Evolutionary conservation across 2,888 invertebrate genomes (phyloP).

Genomic region (Blastobasis adustella): DNA sequence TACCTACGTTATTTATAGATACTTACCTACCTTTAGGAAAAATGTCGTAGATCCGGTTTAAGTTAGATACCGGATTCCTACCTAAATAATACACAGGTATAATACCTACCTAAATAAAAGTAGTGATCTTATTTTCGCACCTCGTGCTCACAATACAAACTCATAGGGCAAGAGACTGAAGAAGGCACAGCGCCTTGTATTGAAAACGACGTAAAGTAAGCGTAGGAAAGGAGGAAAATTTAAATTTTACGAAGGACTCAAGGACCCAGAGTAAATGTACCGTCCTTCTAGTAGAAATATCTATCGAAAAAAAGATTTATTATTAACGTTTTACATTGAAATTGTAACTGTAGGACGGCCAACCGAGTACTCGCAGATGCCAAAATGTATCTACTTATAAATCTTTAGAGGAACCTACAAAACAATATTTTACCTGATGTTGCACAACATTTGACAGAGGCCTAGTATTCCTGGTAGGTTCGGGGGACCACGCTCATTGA

Average conservation of each 20-base stretch:
- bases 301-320: conserved; percentile 17
- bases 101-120: too few species aligned
- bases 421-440: background rate
- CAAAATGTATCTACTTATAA: conserved; percentile 6
- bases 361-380: conserved; percentile 11
- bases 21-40: too few species aligned
- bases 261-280: conserved; percentile 46
- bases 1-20: background rate
- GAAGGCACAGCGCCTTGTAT: too few species aligned
- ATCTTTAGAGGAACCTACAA: conserved; percentile 12
- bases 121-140: too few species aligned
- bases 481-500: conserved; percentile 66
- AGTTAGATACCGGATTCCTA: too few species aligned
- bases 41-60: too few species aligned
- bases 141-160: too few species aligned
- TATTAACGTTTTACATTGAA: too few species aligned
- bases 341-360: background rate
- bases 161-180: too few species aligned
- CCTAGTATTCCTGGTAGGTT: conserved; percentile 58
- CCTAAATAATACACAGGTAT: too few species aligned
- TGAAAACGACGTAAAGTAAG: too few species aligned
- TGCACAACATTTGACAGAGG: conserved; percentile 33
- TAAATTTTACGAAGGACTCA: background rate
- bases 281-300: conserved; percentile 49
- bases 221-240: too few species aligned